Evolutionary conservation across 2,888 invertebrate genomes (phyloP).

Genomic region (Malachius bipustulatus): DNA sequence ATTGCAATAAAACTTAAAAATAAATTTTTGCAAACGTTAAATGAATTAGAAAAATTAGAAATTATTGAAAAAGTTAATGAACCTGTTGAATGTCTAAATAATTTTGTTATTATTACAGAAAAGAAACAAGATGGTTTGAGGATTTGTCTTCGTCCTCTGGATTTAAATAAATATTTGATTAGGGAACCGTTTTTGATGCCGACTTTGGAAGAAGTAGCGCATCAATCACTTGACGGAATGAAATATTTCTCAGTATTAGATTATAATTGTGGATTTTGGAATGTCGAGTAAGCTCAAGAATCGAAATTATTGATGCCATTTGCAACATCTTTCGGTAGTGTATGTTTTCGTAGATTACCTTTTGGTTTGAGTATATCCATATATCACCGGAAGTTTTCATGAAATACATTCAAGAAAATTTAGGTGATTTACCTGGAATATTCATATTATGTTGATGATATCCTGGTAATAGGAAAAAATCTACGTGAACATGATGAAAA

Average conservation of each 20-base stretch:
- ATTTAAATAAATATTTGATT: constrained; percentile 14
- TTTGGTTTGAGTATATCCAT: constrained; percentile 10
- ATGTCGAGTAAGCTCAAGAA: too few species aligned
- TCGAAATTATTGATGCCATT: too few species aligned
- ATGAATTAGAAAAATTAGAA: constrained; percentile 3
- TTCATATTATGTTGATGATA: constrained; percentile 14
- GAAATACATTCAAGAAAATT: constrained; percentile 9
- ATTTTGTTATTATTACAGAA: constrained; percentile 12
- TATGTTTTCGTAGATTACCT: constrained; percentile 12
- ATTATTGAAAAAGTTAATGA: constrained; percentile 7
- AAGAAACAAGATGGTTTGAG: constrained; percentile 10
- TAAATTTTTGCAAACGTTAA: too few species aligned
- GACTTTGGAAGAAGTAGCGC: neutral
- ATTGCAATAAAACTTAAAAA: too few species aligned
- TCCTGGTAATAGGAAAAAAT: constrained; percentile 10
- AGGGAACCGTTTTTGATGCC: constrained; percentile 8
- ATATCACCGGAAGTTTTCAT: constrained; percentile 13
- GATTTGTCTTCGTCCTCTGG: constrained; percentile 15
- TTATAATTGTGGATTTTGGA: constrained; percentile 13
- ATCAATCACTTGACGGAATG: neutral
- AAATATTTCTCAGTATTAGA: constrained; percentile 9
- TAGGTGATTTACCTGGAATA: constrained; percentile 10
- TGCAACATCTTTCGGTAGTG: constrained; percentile 13
- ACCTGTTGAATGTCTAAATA: constrained; percentile 6
- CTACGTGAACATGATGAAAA: constrained; percentile 9